Base-by-base conservation (phyloP, 2,888 invertebrate genomes). In the Folsomia manolachei region DNA sequence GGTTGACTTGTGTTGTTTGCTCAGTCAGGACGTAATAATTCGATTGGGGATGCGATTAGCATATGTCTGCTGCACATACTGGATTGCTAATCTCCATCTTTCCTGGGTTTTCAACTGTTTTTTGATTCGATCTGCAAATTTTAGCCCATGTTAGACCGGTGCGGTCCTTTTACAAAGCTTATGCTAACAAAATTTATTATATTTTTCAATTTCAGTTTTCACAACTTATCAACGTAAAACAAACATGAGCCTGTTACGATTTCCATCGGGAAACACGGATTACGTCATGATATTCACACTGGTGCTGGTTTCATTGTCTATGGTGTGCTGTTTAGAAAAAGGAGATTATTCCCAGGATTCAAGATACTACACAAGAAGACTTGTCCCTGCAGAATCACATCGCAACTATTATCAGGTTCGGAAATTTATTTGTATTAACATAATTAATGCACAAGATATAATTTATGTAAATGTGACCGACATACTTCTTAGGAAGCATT, bases 41-140 rank as follows among this genome's bases (percentile, higher is more conserved):
- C 56, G 56, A 56, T 56, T 56, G 56, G 21, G 56, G 19, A 56
- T 56, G 56, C 21, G 56, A 56, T 56, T 56, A 56, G 56, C 56
- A 56, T 56, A 56, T 51, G 51, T 51, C 18, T 51, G 51, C 51
- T 18, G 51, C 18, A 51, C n/a, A n/a, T 39, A 39, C 60, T 21
- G 19, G 21, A 23, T 11, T 62, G 4, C 2, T 62, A 23, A 19
- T 62, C 4, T 62, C 24, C 2, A 62, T 25, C 24, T 62, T 62
- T 7, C 2, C 24, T 56, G 56, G 21, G 19, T n/a, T 7, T 7
- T 23, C n/a, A 21, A 56, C 51, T 51, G 51, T 11, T 51, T 14
- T 14, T 51, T 51, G 51, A n/a, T n/a, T n/a, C n/a, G n/a, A n/a
- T n/a, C n/a, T n/a, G n/a, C n/a, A n/a, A n/a, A n/a, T 39, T 39